Evolutionary conservation across 2,113 vertebrate species (phyloP), one percentile per base, ranked within the genome.

Genomic region (Urocolius indicus): DNA sequence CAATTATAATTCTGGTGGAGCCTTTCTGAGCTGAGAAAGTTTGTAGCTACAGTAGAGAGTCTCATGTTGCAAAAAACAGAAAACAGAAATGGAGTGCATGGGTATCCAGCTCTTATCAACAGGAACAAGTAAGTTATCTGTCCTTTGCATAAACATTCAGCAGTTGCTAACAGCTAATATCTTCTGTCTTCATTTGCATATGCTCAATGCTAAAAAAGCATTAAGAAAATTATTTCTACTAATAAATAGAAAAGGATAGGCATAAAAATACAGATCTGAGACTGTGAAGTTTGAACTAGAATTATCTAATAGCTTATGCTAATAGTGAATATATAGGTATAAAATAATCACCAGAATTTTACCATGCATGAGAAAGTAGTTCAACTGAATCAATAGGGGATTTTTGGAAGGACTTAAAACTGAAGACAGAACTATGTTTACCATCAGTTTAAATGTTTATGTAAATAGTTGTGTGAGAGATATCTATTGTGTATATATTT

Each of bases 61-160:
- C 98, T 98, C 98, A 98, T 98, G 97, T 95, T 98, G 98, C 97
- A 97, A 97, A 97, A 97, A 97, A 97, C 97, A 98, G 98, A 95
- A 95, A 97, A 97, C 97, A 98, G 98, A 98, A 98, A 98, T 98
- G 98, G 97, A 98, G 97, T 97, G 96, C 97, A 97, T 96, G 95
- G 96, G 88, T 95, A 95, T 97, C 96, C 98, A 97, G 97, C 98
- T 98, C 97, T 98, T 98, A 98, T 98, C 98, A 97, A 97, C 96
- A 97, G 96, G 93, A 98, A 98, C 97, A 98, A 98, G 99, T 99
- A 99, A 99, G 99, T 99, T 95, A 97, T 97, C 95, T 96, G 94
- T 97, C 79, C 97, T 98, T 98, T 97, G 93, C 76, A 90, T 93
- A 74, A 95, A 93, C 43, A 66, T 92, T 97, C 58, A 94, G 73